phyloP scores from a whole-genome alignment of 2,888 invertebrate species.

The Leucoptera coffeella region DNA sequence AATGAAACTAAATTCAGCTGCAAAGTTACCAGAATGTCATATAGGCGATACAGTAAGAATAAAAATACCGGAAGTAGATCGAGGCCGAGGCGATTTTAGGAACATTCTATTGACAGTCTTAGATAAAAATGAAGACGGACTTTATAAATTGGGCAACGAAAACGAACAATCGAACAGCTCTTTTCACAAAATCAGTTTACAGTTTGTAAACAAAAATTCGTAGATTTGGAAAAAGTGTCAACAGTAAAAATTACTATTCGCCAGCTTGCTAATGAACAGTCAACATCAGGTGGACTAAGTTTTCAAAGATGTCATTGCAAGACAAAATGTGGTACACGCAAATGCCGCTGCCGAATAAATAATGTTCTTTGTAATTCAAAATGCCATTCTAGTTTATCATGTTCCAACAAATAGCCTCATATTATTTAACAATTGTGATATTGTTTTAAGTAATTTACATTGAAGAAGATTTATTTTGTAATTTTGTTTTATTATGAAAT shows the following conservation, averaged over 20 bases:
- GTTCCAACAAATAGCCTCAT: too few species aligned
- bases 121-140: slow-evolving; percentile 5
- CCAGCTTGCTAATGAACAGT: slow-evolving; percentile 7
- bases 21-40: slow-evolving; percentile 8
- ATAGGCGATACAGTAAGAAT: slow-evolving; percentile 10
- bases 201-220: slow-evolving; percentile 9
- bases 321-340: too few species aligned
- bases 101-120: slow-evolving; percentile 8
- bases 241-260: slow-evolving; percentile 7
- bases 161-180: slow-evolving; percentile 8
- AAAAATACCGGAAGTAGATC: slow-evolving; percentile 9
- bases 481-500: too few species aligned
- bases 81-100: slow-evolving; percentile 9
- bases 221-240: slow-evolving; percentile 7
- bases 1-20: slow-evolving; percentile 7
- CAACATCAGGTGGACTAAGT: slow-evolving; percentile 7
- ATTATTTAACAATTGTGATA: too few species aligned
- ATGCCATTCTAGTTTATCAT: too few species aligned
- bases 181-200: slow-evolving; percentile 10
- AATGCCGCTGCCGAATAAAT: too few species aligned
- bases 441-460: too few species aligned
- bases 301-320: slow-evolving; percentile 7
- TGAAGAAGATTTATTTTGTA: too few species aligned
- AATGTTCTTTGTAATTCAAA: too few species aligned
- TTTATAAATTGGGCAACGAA: slow-evolving; percentile 7